Base-by-base conservation (phyloP, 2,888 invertebrate species). In the Stenoptilia bipunctidactyla region DNA sequence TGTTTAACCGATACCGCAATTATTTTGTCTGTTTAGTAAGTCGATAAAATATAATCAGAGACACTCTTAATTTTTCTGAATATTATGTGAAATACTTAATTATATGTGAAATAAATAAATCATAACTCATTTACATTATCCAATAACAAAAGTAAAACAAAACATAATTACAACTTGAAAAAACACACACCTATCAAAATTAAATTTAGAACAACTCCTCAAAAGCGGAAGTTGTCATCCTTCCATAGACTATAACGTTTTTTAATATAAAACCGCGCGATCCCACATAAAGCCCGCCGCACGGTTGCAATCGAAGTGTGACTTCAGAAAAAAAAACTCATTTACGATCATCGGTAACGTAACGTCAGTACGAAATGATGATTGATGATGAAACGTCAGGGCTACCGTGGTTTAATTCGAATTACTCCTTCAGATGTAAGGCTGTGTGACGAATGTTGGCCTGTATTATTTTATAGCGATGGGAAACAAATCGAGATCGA, bases 301-400 rank as follows among this genome's bases (percentile, higher is more conserved):
- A 52, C 51, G 51, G 41, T 20, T 35, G 53, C 52, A 60, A 52
- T 54, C 49, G 44, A 51, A 49, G 50, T 55, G 61, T 53, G 54
- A 51, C 55, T 48, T 43, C 48, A 47, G 51, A 55, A 58, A 62
- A 66, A 70, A 68, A 58, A 62, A 54, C 63, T 68, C 66, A 70
- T 66, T 63, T 51, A 54, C 56, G 57, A 55, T 60, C 62, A 56
- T 61, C 56, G 55, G 52, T 48, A 46, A 44, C 42, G 48, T 48
- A 47, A 40, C 45, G 61, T 58, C 57, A 54, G 52, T 53, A 58
- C 53, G 49, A 61, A 64, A 68, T 66, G 63, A 68, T 70, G 68
- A 71, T 70, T 59, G 68, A 71, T 71, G 61, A 45, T 46, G 25
- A 40, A 27, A 5, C 12, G 35, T 41, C 20, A 37, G 45, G 46